phyloP scores from a whole-genome alignment of 2,113 vertebrate species.

The Rhombomys opimus region DNA sequence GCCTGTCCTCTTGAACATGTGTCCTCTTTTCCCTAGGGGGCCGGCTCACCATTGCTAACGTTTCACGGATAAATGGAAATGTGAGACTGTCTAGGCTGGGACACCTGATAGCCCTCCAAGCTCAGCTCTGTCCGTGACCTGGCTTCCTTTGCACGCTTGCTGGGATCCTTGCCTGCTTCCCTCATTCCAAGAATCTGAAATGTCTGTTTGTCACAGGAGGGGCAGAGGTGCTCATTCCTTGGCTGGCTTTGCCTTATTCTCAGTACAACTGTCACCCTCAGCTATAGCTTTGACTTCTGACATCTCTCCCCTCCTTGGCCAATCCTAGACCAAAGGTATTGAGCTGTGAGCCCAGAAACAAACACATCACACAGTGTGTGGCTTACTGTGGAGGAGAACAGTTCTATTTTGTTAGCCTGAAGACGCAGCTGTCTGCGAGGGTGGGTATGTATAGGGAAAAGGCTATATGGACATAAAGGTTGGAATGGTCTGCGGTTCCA shows the following conservation, averaged over 20 bases:
- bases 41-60: not conserved
- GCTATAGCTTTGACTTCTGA: not conserved
- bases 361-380: not conserved
- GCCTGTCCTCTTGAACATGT: not conserved
- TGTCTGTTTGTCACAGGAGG: not conserved
- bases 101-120: slow-evolving; percentile 55
- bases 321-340: not conserved
- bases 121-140: not conserved
- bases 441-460: not conserved
- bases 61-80: not conserved
- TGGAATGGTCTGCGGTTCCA: too few relatives aligned
- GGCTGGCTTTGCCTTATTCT: not conserved
- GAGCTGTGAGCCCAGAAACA: not conserved
- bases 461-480: rapidly evolving
- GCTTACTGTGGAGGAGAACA: not conserved
- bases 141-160: not conserved
- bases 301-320: too few relatives aligned
- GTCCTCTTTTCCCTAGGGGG: not conserved
- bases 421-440: not conserved
- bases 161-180: not conserved
- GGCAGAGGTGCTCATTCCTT: not conserved
- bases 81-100: not conserved
- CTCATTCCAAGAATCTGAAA: not conserved
- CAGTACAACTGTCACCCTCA: not conserved
- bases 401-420: not conserved